These are phyloP conservation scores for Timema podura DNA, from an alignment of 2,888 invertebrate genomes.

Conservation along the genomic window DNA sequence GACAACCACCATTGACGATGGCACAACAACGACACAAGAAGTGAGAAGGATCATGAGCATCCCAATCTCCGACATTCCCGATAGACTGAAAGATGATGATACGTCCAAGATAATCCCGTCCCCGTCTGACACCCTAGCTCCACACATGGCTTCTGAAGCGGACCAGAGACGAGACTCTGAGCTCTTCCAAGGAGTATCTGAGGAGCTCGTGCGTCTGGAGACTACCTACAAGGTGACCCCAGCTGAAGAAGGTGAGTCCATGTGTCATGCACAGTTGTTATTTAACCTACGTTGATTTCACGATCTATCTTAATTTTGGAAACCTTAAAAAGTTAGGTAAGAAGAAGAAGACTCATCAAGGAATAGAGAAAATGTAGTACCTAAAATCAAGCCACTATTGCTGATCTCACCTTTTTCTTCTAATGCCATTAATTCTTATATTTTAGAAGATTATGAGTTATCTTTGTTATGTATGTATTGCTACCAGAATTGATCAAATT, in stretches of 20 bases:
- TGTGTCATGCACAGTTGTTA: too few species aligned
- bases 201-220: slow-evolving; percentile 43
- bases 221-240: slow-evolving; percentile 34
- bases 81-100: slow-evolving; percentile 15
- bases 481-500: too few species aligned
- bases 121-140: slow-evolving; percentile 17
- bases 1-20: slow-evolving; percentile 3
- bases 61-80: slow-evolving; percentile 15
- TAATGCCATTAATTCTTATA: too few species aligned
- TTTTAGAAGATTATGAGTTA: too few species aligned
- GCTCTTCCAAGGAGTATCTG: slow-evolving; percentile 47
- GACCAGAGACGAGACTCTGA: slow-evolving; percentile 43
- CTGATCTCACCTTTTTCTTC: too few species aligned
- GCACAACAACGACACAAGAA: slow-evolving; percentile 5
- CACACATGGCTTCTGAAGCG: slow-evolving; percentile 32
- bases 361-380: too few species aligned
- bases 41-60: slow-evolving; percentile 8
- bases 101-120: slow-evolving; percentile 17
- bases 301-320: too few species aligned
- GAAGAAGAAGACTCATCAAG: too few species aligned
- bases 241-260: slow-evolving; percentile 31
- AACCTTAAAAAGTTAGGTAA: too few species aligned
- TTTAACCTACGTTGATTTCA: too few species aligned
- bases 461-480: too few species aligned
- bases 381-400: too few species aligned